Evolutionary conservation across 2,888 invertebrate species (phyloP).

Genomic region (Exocentrus adspersus): DNA sequence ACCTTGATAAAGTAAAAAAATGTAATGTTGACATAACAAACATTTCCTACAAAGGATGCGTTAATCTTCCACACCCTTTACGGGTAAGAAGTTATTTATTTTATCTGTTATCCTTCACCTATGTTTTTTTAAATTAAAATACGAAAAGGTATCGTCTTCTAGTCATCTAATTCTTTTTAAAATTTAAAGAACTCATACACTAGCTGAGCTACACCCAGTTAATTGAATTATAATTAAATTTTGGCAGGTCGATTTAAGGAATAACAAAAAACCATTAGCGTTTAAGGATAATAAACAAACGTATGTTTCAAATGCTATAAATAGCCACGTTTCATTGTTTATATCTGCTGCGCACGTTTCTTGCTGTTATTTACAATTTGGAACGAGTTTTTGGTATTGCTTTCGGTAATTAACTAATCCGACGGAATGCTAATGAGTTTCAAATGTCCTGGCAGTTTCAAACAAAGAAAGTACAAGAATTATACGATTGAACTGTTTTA

Average conservation of each 20-base stretch:
- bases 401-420: background rate
- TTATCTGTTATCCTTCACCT: background rate
- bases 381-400: background rate
- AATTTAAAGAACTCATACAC: background rate
- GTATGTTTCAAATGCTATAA: slow-evolving; percentile 2
- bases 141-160: too few relatives aligned
- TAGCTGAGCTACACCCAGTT: background rate
- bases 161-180: too few relatives aligned
- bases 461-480: too few relatives aligned
- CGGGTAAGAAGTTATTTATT: background rate
- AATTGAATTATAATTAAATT: slow-evolving; percentile 4
- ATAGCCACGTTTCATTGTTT: slow-evolving; percentile 4
- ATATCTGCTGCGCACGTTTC: background rate
- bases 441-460: background rate
- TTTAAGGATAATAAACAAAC: slow-evolving; percentile 16
- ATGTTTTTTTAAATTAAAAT: too few relatives aligned
- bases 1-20: background rate
- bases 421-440: slow-evolving; percentile 18
- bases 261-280: slow-evolving; percentile 18
- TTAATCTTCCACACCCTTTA: slow-evolving; percentile 2
- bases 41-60: background rate
- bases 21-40: slow-evolving; percentile 4
- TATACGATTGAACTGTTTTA: background rate
- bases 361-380: background rate
- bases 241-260: slow-evolving; percentile 12